Base-by-base conservation (phyloP, 2,888 invertebrate species). In the Cancer borealis region DNA sequence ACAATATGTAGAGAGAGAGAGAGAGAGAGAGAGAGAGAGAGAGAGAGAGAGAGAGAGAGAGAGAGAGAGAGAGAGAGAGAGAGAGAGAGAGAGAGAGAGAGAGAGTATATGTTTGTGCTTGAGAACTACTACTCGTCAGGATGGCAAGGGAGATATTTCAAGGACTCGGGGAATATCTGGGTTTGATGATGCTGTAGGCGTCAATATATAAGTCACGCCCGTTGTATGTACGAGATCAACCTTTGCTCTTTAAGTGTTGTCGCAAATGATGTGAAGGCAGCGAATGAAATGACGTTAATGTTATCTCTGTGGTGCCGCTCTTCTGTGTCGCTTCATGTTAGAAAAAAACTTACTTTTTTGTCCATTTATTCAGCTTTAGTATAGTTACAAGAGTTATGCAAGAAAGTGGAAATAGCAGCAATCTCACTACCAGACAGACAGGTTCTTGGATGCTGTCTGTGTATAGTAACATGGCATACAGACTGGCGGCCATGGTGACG, bases 1-100 rank as follows among this genome's bases (percentile, higher is more conserved):
- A 6, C n/a, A 17, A 54, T 0, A 17, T 54, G 54, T 1, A 49
- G 49, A 49, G 49, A 49, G 49, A 49, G 54, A 54, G 54, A 54
- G 54, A 54, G 54, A 54, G 54, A 54, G 54, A 54, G 54, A 54
- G n/a, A 66, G 66, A n/a, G 66, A 21, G n/a, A 66, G 66, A 66
- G 66, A 66, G 66, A 66, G 66, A 66, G 66, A 66, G 66, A 66
- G 66, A 66, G n/a, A 66, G 66, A 66, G 66, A n/a, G 66, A n/a
- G 66, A n/a, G 4, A 5, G 66, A 6, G 4, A 39, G 39, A 39
- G 39, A 66, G 66, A 66, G 66, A 66, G 66, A 66, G 66, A 66
- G 66, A 66, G 66, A 66, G 66, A 66, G n/a, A 66, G 66, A 66
- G 66, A n/a, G 66, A n/a, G 66, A n/a, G 4, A 5, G 66, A 6